Percentiles rank a stretch among this genome's conserved stretches.
phyloP scores from a whole-genome alignment of 2,797 vertebrate genomes.

The Sebastes nivosus region DNA sequence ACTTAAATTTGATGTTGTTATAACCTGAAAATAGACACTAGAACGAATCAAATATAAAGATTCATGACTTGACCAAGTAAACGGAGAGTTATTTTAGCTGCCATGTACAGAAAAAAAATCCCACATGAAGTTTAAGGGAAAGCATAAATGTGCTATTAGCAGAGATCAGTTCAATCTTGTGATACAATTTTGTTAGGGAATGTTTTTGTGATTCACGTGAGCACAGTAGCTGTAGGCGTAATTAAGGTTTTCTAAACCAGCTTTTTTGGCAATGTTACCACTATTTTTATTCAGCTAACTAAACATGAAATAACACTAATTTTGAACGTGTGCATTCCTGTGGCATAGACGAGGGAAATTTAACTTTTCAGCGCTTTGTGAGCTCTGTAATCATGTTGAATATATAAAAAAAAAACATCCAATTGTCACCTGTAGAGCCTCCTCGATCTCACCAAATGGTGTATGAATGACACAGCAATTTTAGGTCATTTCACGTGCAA shows the following conservation, averaged over 20 bases:
- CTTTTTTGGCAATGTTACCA: conserved; percentile 15
- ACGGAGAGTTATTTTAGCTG: conserved; percentile 48
- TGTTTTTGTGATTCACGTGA: conserved; percentile 36
- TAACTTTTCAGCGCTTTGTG: conserved; percentile 46
- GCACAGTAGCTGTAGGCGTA: conserved; percentile 38
- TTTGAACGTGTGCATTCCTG: conserved; percentile 29
- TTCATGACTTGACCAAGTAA: conserved; percentile 30
- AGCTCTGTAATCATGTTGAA: conserved; percentile 34
- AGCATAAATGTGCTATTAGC: conserved; percentile 47
- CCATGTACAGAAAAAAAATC: conserved; percentile 47
- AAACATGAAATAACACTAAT: background rate
- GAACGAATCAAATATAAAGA: conserved; percentile 16
- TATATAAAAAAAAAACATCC: conserved; percentile 17
- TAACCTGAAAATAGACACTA: conserved; percentile 2
- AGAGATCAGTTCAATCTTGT: conserved; percentile 29
- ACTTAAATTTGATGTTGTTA: conserved; percentile 23
- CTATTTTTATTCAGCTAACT: conserved; percentile 35
- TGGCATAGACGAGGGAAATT: conserved; percentile 26
- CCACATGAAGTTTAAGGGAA: conserved; percentile 7
- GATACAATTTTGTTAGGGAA: conserved; percentile 28
- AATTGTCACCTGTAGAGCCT: conserved; percentile 40
- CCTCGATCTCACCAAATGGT: background rate
- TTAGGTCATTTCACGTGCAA: background rate
- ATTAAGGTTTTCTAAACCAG: conserved; percentile 20
- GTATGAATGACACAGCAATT: background rate